Evolutionary conservation across 2,113 vertebrate genomes (phyloP).

Genomic region (Rhegmatorhina hoffmannsi): DNA sequence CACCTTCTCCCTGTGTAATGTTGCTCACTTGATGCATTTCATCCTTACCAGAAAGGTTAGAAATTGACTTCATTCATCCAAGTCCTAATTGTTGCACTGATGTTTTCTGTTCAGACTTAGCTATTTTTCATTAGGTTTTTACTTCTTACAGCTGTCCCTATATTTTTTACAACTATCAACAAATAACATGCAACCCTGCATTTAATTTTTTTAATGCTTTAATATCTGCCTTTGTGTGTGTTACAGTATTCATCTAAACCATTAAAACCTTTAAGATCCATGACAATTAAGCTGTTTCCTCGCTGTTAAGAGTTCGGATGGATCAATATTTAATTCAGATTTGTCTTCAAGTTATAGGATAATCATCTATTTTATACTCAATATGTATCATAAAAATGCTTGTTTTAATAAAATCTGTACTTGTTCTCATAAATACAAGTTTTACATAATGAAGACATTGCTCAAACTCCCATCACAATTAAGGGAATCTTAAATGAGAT

Average conservation of each 20-base stretch:
- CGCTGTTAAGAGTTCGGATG: not conserved
- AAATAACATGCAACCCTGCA: not conserved
- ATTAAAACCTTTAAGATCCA: not conserved
- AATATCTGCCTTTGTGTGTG: not conserved
- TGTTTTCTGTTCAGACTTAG: not conserved
- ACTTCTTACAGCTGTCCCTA: not conserved
- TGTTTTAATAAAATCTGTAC: not conserved
- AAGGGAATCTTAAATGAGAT: not conserved
- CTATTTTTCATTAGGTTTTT: not conserved
- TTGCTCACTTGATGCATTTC: not conserved
- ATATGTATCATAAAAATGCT: not conserved
- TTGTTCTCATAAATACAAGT: not conserved
- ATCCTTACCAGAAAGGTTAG: not conserved
- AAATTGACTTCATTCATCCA: not conserved
- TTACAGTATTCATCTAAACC: not conserved
- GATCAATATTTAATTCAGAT: constrained; percentile 37
- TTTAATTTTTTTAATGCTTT: not conserved
- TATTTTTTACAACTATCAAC: not conserved
- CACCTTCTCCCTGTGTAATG: not conserved
- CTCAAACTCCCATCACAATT: not conserved
- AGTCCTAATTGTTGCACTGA: not conserved
- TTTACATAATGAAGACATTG: not conserved
- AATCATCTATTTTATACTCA: not conserved
- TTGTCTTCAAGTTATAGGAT: not conserved
- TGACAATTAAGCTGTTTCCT: not conserved